Evolutionary conservation across 2,113 vertebrate species (phyloP), one percentile per base, ranked within the genome.

Genomic region (Lamprologus sp.): DNA sequence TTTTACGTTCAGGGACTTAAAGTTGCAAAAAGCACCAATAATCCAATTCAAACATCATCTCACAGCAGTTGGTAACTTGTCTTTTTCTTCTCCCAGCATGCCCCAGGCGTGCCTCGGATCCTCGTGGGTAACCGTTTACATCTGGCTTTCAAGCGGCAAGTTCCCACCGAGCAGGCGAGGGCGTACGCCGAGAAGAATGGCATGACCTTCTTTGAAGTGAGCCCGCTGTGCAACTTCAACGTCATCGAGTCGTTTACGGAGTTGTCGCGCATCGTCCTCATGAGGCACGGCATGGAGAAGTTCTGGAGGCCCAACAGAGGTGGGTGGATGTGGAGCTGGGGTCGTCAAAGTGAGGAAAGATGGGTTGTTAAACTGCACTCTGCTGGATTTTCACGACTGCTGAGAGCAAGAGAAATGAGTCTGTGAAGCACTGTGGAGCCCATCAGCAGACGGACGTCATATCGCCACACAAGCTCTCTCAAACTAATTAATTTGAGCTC

Each of bases 261-360:
- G 94, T 93, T 99, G 65, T 99, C 98, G 1, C 98, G 99, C 21
- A 99, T 99, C 3, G 99, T 99, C 79, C 98, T 99, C 47, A 99
- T 99, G 99, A 96, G 99, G 33, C 99, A 99, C 1, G 99, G 99
- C 95, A 99, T 99, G 99, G 99, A 99, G 96, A 99, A 99, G 96
- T 99, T 99, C 96, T 99, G 99, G 99, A 98, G 96, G 77, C 99
- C 99, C 90, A 99, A 99, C 96, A 92, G 98, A 97, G 99, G 99
- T 99, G 82, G 91, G 97, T 8, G 54, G 56, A 35, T 12, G 11
- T 51, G 31, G 1, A 35, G 70, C 42, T 28, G 45, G 4, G 45
- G 7, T 28, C 15, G 0, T n/a, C 45, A 3, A 49, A 31, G 70
- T 31, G 45, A 77, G 26, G 7, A 23, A 40, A 68, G 37, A 8